These are phyloP conservation scores for Oryzias curvinotus DNA, from an alignment of 2,113 vertebrate species.

Conservation along the genomic window DNA sequence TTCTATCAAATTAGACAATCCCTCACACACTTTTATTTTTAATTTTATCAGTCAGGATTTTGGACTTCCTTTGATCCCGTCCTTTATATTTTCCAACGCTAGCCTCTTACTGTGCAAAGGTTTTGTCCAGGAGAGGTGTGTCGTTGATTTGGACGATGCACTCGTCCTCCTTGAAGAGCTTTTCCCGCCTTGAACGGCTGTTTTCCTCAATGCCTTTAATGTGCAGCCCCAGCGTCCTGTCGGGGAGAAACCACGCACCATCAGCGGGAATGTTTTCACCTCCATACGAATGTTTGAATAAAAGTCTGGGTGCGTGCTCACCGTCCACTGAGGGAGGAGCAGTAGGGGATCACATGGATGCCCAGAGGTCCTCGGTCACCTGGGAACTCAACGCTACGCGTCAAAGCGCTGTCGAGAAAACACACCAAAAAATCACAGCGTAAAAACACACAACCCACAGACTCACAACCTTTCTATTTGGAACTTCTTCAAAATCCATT, in stretches of 20 bases:
- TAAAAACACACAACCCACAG: constrained; percentile 4
- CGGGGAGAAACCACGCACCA: constrained; percentile 27
- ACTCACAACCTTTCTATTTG: background rate
- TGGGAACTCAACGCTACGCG: constrained; percentile 84
- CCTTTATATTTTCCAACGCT: too few relatives aligned
- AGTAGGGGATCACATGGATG: constrained; percentile 92
- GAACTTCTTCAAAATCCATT: constrained; percentile 56
- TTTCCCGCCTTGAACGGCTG: constrained; percentile 86
- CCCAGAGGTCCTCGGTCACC: constrained; percentile 88
- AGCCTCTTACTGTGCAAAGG: constrained; percentile 87
- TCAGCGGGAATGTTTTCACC: background rate
- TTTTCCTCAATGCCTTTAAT: constrained; percentile 89
- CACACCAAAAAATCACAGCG: constrained; percentile 4
- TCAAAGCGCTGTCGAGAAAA: constrained; percentile 79
- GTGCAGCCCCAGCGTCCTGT: constrained; percentile 89
- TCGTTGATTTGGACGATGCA: constrained; percentile 93
- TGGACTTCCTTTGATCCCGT: too few relatives aligned
- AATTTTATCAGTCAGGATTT: too few relatives aligned
- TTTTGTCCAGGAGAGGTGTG: constrained; percentile 87
- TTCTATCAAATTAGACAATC: too few relatives aligned
- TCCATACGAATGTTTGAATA: background rate
- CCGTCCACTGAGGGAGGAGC: constrained; percentile 94
- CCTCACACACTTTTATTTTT: too few relatives aligned
- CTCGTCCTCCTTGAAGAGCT: constrained; percentile 88
- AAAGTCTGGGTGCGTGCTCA: constrained; percentile 62